These are phyloP conservation scores for Gasterosteus nipponicus DNA, from an alignment of 2,113 vertebrate species.

Conservation along the genomic window DNA sequence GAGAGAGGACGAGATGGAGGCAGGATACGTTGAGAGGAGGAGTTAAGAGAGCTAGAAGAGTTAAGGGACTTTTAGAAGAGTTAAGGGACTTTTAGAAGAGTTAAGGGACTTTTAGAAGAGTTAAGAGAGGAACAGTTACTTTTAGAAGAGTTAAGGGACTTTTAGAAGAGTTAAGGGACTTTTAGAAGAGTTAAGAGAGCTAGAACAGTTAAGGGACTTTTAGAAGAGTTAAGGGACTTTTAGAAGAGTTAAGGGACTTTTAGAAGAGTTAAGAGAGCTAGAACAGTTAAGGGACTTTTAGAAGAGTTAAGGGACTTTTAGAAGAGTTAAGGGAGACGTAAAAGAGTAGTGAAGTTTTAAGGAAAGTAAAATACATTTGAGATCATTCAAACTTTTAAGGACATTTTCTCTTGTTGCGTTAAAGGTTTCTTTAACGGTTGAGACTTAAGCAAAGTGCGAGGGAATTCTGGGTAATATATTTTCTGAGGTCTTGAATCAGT, in stretches of 20 bases:
- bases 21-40: neutral
- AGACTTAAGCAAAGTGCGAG: neutral
- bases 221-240: too few relatives aligned
- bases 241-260: too few relatives aligned
- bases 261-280: too few relatives aligned
- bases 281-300: too few relatives aligned
- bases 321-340: neutral
- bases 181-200: neutral
- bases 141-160: neutral
- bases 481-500: neutral
- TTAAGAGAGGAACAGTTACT: neutral
- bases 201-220: neutral
- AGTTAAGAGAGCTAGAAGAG: neutral
- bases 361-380: neutral
- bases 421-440: neutral
- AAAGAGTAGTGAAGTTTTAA: neutral
- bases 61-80: neutral
- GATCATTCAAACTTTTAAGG: neutral
- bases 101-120: neutral
- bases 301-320: too few relatives aligned
- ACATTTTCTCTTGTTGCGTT: neutral
- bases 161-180: too few relatives aligned
- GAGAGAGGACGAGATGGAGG: neutral
- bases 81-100: too few relatives aligned
- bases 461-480: neutral